phyloP scores from a whole-genome alignment of 2,113 vertebrate species.

The Globicephala melas region DNA sequence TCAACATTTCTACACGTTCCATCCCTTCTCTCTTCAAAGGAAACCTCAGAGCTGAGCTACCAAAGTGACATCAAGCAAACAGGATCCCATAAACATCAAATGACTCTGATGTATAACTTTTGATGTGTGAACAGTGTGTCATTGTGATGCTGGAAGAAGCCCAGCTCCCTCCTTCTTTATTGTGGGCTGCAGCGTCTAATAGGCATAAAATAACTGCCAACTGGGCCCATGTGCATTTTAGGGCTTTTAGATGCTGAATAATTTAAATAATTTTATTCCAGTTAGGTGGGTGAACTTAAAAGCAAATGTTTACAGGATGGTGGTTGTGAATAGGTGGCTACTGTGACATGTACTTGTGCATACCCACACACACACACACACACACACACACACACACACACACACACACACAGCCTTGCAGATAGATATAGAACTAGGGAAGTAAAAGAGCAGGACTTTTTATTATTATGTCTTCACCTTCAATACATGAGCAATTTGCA shows the following conservation, averaged over 20 bases:
- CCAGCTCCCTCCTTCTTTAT: constrained; percentile 74
- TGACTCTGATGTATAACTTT: constrained; percentile 58
- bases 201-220: constrained; percentile 79
- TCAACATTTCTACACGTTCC: constrained; percentile 35
- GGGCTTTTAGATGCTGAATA: constrained; percentile 79
- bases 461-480: not conserved
- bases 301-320: constrained; percentile 68
- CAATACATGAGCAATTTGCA: not conserved
- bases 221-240: constrained; percentile 74
- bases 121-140: constrained; percentile 69
- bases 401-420: not conserved
- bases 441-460: not conserved
- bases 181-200: constrained; percentile 71
- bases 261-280: constrained; percentile 82
- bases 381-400: not conserved
- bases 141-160: constrained; percentile 70
- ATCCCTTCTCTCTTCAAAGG: constrained; percentile 54
- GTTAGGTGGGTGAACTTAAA: constrained; percentile 69
- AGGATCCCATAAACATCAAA: constrained; percentile 54
- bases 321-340: not conserved
- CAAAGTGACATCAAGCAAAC: constrained; percentile 52
- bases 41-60: constrained; percentile 45
- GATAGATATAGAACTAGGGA: not conserved
- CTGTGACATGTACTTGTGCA: not conserved
- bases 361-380: not conserved